Evolutionary conservation across 30 jellyfish, hydroid and myxozoan species (phyloP), one percentile per base, ranked within the genome.

Genomic region (Nemopilema nomurai): DNA sequence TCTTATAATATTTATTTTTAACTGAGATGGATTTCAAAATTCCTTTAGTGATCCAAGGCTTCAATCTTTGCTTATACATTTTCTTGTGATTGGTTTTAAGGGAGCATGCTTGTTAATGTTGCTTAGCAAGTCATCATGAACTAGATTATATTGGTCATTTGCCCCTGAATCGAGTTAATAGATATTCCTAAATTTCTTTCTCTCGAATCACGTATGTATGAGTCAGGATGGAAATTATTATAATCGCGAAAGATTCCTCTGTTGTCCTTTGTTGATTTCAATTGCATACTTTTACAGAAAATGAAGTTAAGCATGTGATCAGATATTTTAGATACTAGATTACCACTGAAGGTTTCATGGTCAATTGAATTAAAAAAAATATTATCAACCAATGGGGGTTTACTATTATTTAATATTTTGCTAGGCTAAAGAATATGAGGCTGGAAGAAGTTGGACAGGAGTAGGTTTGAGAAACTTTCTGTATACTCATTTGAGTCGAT

Each of bases 191-290:
- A 62, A 50, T 62, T 62, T 29, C 21, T 0, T 27, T 79, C 66
- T 33, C 71, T 79, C 62, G 76, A 49, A 51, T 85, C 94, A 65
- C 18, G 49, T 64, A 50, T 51, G 22, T 71, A 70, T 33, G 50
- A 22, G 23, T 76, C 84, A 0, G 70, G 70, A 29, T 85, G 28
- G 70, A 63, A 85, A 19, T 74, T 66, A 17, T 28, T 63, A 76
- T 28, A 85, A 74, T 85, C 94, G n/a, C 90, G 84, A 31, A 8
- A 71, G 27, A 74, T 65, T 30, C 80, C 84, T 64, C 81, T 62
- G 25, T 66, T 75, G 29, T 57, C 53, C n/a, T 33, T 79, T 50
- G 20, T 79, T 27, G 80, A 64, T 64, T 65, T 79, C 23, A 65
- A 32, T 1, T 64, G 32, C 71, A 64, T 28, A 28, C 73, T 28